Percentiles rank a stretch among this genome's conserved stretches.
Evolutionary conservation across 1,140 invertebrate genomes (phyloP).

Genomic region (Spodoptera litura): DNA sequence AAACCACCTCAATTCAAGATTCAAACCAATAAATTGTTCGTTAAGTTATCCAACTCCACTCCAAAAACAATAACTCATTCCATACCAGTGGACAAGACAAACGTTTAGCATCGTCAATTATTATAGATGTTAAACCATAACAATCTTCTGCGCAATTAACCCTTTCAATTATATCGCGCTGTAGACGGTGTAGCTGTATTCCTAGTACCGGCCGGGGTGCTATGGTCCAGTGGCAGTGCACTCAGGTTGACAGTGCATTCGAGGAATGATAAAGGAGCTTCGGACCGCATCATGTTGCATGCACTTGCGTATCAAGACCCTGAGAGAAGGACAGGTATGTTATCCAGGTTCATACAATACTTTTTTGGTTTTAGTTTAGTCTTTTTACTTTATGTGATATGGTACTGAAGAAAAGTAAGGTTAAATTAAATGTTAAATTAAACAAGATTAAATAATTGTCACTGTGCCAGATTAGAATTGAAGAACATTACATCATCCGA

Average conservation of each 20-base stretch:
- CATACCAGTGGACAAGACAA: not conserved
- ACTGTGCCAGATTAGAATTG: too few species aligned
- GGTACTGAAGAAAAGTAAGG: too few species aligned
- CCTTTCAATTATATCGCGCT: conserved; percentile 33
- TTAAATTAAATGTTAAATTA: too few species aligned
- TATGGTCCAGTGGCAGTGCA: conserved; percentile 70
- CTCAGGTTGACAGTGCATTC: conserved; percentile 75
- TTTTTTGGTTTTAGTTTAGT: too few species aligned
- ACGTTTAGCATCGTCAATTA: not conserved
- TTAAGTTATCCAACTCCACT: not conserved
- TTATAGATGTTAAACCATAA: not conserved
- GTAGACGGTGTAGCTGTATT: conserved; percentile 77
- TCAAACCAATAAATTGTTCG: too few species aligned
- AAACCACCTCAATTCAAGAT: too few species aligned
- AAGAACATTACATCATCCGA: too few species aligned
- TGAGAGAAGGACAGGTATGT: conserved; percentile 76
- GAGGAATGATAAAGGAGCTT: conserved; percentile 78
- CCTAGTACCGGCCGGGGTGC: conserved; percentile 68
- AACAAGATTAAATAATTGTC: too few species aligned
- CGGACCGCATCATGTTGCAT: conserved; percentile 73
- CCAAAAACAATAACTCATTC: not conserved
- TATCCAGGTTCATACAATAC: not conserved
- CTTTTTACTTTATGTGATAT: too few species aligned
- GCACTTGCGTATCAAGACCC: conserved; percentile 79
- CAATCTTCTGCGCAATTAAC: conserved; percentile 25